Evolutionary conservation across 2,888 invertebrate genomes (phyloP).

Genomic region (Hydriomena furcata): DNA sequence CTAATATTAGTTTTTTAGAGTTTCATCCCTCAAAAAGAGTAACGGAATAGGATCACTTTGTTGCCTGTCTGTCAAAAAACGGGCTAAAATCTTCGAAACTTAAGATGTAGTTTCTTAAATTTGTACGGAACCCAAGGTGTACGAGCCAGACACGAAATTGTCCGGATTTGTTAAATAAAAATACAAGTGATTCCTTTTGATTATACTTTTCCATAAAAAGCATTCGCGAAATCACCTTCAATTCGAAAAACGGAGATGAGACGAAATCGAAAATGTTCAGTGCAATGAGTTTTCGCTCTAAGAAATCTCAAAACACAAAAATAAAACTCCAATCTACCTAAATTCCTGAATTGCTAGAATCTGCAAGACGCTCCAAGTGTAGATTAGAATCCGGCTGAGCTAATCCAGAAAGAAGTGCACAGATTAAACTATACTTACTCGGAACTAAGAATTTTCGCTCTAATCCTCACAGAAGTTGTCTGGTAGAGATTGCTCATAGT

Average conservation of each 20-base stretch:
- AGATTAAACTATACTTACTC: constrained; percentile 2
- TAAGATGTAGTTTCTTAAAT: too few relatives aligned
- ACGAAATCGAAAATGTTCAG: constrained; percentile 1
- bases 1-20: too few relatives aligned
- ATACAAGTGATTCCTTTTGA: neutral
- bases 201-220: neutral
- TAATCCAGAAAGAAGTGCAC: constrained; percentile 12
- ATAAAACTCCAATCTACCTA: constrained; percentile 18
- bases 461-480: too few relatives aligned
- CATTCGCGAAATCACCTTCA: constrained; percentile 1
- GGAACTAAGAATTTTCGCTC: too few relatives aligned
- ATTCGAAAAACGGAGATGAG: constrained; percentile 1
- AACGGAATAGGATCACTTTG: too few relatives aligned
- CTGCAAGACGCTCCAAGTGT: constrained; percentile 16
- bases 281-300: neutral
- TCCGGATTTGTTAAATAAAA: too few relatives aligned
- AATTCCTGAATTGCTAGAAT: constrained; percentile 11
- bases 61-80: too few relatives aligned
- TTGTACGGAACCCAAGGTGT: too few relatives aligned
- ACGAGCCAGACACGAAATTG: too few relatives aligned
- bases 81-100: too few relatives aligned
- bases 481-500: too few relatives aligned
- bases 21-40: too few relatives aligned
- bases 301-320: constrained; percentile 5
- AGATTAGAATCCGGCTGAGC: constrained; percentile 17